Evolutionary conservation across 2,888 invertebrate genomes (phyloP), one percentile per base, ranked within the genome.

Genomic region (Deroplatys truncata): DNA sequence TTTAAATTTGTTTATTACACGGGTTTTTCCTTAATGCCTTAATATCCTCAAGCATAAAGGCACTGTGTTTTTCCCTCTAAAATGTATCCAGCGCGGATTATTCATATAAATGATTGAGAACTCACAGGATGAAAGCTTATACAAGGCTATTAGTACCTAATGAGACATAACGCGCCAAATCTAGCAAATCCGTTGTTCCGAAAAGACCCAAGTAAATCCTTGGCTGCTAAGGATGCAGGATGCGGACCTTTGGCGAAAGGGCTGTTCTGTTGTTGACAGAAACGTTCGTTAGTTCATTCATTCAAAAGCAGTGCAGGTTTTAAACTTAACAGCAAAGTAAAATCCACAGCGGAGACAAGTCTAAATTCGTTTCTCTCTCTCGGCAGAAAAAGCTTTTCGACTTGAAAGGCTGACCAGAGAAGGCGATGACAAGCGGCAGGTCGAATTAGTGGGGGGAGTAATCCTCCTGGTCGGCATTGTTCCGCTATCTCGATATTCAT

Each of bases 401-500:
- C 56, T 72, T 72, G 56, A 72, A 72, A 72, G 56, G 56, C 56
- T 72, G 56, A 72, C 56, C 56, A 72, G 16, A 25, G 56, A 72
- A 72, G 56, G 56, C 56, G 56, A 72, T 72, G 56, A 72, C 56
- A 72, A 72, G 56, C 56, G 56, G 56, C 56, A 72, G 56, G 56
- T 72, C 56, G 56, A 72, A 72, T 72, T 72, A 72, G 56, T 72
- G 56, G 56, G 56, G 56, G 56, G 25, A 25, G 16, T 20, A 72
- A 20, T 25, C 56, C 25, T 7, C 56, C 56, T 25, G 20, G 56
- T 7, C 56, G 56, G 20, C 56, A 72, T 72, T 72, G 56, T 72
- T 72, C 87, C 35, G 31, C 87, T 83, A 87, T 87, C 87, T 83
- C 83, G 87, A 87, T 87, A 87, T 87, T 87, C 87, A 87, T 87